Evolutionary conservation across 2,888 invertebrate species (phyloP), one percentile per base, ranked within the genome.

Genomic region (Kuschelorhynchus macadamiae): DNA sequence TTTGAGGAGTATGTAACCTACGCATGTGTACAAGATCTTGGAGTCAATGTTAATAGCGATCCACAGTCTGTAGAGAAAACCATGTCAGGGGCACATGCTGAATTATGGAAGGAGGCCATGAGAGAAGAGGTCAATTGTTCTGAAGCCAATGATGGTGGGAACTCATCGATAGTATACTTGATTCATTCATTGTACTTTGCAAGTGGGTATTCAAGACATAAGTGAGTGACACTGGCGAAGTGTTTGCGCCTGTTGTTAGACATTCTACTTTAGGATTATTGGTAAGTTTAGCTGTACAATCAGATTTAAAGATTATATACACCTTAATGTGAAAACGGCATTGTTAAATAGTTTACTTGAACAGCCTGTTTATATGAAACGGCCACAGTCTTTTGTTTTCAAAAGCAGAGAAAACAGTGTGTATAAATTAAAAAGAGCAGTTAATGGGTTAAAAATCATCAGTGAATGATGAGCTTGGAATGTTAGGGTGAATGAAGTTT

Each of bases 111-210:
- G 20, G 30, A 42, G 21, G 73, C 74, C 18, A 74, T 73, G 71
- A 41, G 4, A 25, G 25, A 25, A 7, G 25, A 25, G 25, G 25
- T 25, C 25, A 25, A 25, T 3, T 25, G 25, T 7, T 25, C 21
- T 9, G 69, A 70, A 9, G 69, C 72, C 50, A 73, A 72, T 42
- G 59, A 65, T 56, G 71, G 71, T 72, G 73, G 70, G 71, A 74
- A 20, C 33, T 72, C n/a, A 57, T 60, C 16, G 63, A 62, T 30
- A 49, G 20, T n/a, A 57, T 67, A n/a, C 17, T 25, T 30, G 30
- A 44, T 65, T 52, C 11, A 21, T 68, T 30, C 30, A 20, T 14
- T 39, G 1, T 30, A 53, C 9, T 39, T 36, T 42, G 46, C 42
- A 70, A 64, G 39, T 70, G 67, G 67, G 64, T 70, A 0, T 72